These are phyloP conservation scores for Drosophila infuscata DNA, from an alignment of 2,888 invertebrate genomes.

Conservation along the genomic window DNA sequence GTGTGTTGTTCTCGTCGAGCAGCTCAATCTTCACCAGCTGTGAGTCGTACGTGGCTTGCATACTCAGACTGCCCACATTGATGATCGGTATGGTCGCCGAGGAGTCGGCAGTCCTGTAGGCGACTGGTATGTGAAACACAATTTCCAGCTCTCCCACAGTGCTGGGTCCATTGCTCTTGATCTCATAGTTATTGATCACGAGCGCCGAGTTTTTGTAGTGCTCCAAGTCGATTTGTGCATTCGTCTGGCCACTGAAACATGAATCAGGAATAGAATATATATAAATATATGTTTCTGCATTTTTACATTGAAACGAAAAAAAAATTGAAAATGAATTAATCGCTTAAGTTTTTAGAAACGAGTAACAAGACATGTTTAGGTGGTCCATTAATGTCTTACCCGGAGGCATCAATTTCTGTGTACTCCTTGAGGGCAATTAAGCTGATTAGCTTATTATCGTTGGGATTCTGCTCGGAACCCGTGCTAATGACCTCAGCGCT, in stretches of 20 bases:
- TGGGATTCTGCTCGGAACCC: constrained; percentile 79
- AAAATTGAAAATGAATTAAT: no score
- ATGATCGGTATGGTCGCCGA: constrained; percentile 78
- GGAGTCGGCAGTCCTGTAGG: constrained; percentile 80
- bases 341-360: neutral
- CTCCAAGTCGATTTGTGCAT: constrained; percentile 81
- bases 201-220: constrained; percentile 76
- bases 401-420: constrained; percentile 84
- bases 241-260: constrained; percentile 75
- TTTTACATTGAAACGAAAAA: neutral
- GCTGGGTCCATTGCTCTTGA: constrained; percentile 84
- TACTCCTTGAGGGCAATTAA: constrained; percentile 80
- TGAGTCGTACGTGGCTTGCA: constrained; percentile 82
- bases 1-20: constrained; percentile 81
- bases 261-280: neutral
- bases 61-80: constrained; percentile 80
- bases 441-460: constrained; percentile 77
- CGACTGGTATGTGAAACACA: constrained; percentile 82
- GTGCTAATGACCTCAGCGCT: constrained; percentile 84
- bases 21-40: constrained; percentile 79
- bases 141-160: constrained; percentile 82
- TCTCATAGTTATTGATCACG: constrained; percentile 83
- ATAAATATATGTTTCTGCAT: neutral
- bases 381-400: constrained; percentile 73
- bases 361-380: neutral